These are phyloP conservation scores for Napeogenes inachia DNA, from an alignment of 2,888 invertebrate genomes.

Conservation along the genomic window DNA sequence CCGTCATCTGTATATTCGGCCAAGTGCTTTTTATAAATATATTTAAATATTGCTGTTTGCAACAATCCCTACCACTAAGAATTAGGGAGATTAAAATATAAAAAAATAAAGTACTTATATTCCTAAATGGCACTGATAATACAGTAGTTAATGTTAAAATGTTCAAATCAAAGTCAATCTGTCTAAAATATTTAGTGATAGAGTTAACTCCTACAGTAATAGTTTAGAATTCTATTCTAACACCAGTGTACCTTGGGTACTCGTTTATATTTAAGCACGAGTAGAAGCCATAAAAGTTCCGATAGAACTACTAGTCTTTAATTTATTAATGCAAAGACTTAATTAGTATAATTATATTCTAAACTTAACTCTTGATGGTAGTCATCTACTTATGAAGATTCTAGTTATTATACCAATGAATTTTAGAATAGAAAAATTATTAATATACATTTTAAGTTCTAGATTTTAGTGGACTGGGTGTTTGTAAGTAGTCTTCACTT, in stretches of 20 bases:
- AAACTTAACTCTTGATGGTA: conserved; percentile 31
- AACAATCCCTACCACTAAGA: conserved; percentile 26
- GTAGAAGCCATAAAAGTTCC: conserved; percentile 12
- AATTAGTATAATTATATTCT: conserved; percentile 27
- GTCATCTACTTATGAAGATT: conserved; percentile 29
- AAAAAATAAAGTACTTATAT: conserved; percentile 16
- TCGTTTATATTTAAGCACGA: conserved; percentile 10
- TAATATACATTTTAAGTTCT: not conserved
- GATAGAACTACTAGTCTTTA: conserved; percentile 5
- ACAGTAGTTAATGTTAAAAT: conserved; percentile 7
- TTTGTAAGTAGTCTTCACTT: conserved; percentile 4
- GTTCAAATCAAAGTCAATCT: conserved; percentile 14
- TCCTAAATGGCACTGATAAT: conserved; percentile 21
- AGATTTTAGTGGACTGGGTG: conserved; percentile 1
- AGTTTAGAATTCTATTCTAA: conserved; percentile 1
- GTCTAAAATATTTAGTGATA: conserved; percentile 10
- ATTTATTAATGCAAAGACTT: conserved; percentile 31
- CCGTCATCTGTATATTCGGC: conserved; percentile 19
- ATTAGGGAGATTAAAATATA: conserved; percentile 26
- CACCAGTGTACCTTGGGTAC: conserved; percentile 1
- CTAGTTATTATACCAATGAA: conserved; percentile 15
- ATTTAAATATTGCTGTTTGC: conserved; percentile 30
- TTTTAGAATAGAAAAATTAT: conserved; percentile 7
- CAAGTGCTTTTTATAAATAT: conserved; percentile 31
- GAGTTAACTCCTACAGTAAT: conserved; percentile 10